phyloP scores from a whole-genome alignment of 2,113 vertebrate species.

The Taxidea taxus region DNA sequence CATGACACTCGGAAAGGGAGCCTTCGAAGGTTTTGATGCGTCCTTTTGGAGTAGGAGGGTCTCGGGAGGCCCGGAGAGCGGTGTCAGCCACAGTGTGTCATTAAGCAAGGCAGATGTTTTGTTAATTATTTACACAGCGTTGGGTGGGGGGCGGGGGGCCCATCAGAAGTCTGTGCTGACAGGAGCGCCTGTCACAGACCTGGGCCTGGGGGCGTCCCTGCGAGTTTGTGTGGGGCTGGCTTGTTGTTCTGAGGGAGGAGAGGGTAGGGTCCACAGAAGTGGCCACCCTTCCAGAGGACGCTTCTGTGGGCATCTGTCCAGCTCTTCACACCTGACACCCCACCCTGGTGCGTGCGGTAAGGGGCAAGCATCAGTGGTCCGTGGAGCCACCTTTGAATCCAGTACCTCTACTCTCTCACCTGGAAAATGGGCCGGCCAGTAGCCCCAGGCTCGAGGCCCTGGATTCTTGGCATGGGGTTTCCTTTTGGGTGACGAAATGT shows the following conservation, averaged over 20 bases:
- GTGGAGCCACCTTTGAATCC: neutral
- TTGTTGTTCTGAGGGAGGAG: neutral
- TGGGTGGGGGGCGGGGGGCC: slow-evolving; percentile 30
- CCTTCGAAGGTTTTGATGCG: neutral
- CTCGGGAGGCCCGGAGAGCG: neutral
- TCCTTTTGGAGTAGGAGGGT: neutral
- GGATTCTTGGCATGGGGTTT: neutral
- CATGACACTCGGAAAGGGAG: neutral
- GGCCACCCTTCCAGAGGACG: neutral
- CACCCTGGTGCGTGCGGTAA: fast-evolving
- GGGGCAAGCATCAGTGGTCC: fast-evolving
- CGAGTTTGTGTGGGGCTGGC: neutral
- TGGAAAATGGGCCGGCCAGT: neutral
- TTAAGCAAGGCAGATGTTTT: slow-evolving; percentile 57
- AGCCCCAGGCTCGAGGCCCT: neutral
- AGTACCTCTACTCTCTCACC: neutral
- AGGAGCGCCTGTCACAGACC: slow-evolving; percentile 65
- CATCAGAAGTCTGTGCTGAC: slow-evolving; percentile 56
- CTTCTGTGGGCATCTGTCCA: neutral
- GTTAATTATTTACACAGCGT: slow-evolving; percentile 63
- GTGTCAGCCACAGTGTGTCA: slow-evolving; percentile 17
- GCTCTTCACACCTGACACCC: neutral
- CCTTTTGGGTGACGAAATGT: neutral
- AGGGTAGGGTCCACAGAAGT: neutral
- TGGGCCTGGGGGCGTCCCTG: neutral